Conservation (phyloP, 2,113 vertebrate species). For the Oncorhynchus mykiss region DNA sequence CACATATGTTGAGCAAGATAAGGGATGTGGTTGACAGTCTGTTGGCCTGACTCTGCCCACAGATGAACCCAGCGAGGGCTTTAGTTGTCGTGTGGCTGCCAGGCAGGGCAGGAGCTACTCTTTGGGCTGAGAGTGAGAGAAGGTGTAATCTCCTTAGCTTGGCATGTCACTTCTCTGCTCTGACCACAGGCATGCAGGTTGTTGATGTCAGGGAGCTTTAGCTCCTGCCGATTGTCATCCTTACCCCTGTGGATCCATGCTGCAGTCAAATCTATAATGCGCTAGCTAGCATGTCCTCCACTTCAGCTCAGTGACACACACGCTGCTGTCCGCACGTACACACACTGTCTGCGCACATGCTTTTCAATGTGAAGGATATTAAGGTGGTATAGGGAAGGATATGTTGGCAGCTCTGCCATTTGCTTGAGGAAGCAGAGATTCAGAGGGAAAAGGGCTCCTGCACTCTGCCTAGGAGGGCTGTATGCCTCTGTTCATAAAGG, state of each 20-base stretch:
- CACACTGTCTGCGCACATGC: background rate
- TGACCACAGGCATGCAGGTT: background rate
- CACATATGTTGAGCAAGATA: slow-evolving; percentile 1
- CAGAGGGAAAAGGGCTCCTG: slow-evolving; percentile 32
- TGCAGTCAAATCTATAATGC: slow-evolving; percentile 22
- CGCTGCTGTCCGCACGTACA: background rate
- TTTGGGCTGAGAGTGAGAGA: background rate
- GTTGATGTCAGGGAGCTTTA: slow-evolving; percentile 37
- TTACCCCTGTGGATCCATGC: slow-evolving; percentile 17
- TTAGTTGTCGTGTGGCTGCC: background rate
- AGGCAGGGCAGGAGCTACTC: background rate
- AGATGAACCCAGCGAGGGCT: background rate
- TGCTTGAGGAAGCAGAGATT: slow-evolving; percentile 38
- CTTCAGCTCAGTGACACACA: slow-evolving; percentile 7
- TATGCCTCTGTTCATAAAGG: slow-evolving; percentile 25
- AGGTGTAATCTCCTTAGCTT: slow-evolving; percentile 1
- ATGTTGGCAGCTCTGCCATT: slow-evolving; percentile 44
- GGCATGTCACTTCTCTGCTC: slow-evolving; percentile 4
- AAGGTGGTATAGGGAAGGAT: slow-evolving; percentile 43
- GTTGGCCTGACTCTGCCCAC: background rate
- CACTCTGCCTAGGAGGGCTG: slow-evolving; percentile 37
- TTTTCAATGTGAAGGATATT: slow-evolving; percentile 18
- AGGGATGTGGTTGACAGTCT: background rate
- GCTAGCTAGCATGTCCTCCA: slow-evolving; percentile 13
- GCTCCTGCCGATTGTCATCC: slow-evolving; percentile 41